Evolutionary conservation across 2,888 invertebrate genomes (phyloP).

Genomic region (Brachylomia viminalis): DNA sequence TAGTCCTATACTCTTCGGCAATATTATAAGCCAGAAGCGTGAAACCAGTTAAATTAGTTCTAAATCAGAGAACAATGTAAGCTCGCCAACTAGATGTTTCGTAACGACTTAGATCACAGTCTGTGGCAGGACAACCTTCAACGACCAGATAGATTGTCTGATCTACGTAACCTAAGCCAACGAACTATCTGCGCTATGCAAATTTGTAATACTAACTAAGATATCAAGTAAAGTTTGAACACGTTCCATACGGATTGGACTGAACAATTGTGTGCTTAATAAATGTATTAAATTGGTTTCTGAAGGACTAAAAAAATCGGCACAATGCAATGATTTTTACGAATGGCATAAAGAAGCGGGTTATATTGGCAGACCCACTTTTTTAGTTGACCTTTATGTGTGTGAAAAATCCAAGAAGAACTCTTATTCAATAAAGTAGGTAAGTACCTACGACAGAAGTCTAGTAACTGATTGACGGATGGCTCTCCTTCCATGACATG

Average conservation of each 20-base stretch:
- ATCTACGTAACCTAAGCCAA: constrained; percentile 76
- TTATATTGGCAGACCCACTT: background rate
- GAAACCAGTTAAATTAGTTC: constrained; percentile 32
- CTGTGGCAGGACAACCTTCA: constrained; percentile 78
- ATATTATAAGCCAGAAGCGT: background rate
- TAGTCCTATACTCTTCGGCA: background rate
- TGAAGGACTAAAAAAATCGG: background rate
- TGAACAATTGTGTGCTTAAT: constrained; percentile 3
- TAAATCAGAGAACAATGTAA: constrained; percentile 45
- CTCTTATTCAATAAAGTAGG: background rate
- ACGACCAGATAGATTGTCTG: constrained; percentile 80
- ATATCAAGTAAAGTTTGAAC: constrained; percentile 51
- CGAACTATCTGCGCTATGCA: constrained; percentile 77
- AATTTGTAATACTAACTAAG: constrained; percentile 72
- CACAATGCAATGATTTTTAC: background rate
- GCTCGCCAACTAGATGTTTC: constrained; percentile 49
- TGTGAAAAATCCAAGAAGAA: background rate
- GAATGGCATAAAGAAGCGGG: background rate
- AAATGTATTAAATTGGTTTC: constrained; percentile 2
- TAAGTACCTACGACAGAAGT: no score
- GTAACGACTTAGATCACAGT: constrained; percentile 71
- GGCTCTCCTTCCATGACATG: background rate
- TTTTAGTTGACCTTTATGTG: background rate
- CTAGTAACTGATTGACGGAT: constrained; percentile 29
- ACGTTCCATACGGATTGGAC: constrained; percentile 28